A percentile compares a stretch with the other conserved stretches of the same genome.
phyloP scores from a whole-genome alignment of 1,140 invertebrate species.

The Physella acuta region DNA sequence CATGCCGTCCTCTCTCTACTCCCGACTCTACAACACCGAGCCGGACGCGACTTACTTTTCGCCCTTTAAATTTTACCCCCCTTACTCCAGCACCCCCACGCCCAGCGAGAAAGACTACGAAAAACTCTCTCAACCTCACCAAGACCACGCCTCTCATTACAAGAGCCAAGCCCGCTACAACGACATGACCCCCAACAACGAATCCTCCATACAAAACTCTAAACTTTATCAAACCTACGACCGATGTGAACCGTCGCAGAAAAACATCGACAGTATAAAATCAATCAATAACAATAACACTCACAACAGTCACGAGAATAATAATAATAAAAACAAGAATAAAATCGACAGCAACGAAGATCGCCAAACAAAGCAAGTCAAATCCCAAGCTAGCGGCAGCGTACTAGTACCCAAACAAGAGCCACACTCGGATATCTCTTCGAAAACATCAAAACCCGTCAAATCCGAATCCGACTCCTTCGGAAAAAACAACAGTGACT shows the following conservation, averaged over 20 bases:
- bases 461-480: background rate
- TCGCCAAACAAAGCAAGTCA: background rate
- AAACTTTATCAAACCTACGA: background rate
- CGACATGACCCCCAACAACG: background rate
- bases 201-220: background rate
- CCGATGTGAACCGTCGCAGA: background rate
- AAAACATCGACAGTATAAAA: slow-evolving; percentile 3
- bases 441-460: background rate
- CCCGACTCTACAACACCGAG: slow-evolving; percentile 1
- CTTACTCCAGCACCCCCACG: background rate
- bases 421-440: background rate
- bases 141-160: background rate
- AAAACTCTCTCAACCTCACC: background rate
- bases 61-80: slow-evolving; percentile 11
- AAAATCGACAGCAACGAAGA: slow-evolving; percentile 7
- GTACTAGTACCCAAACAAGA: slow-evolving; percentile 11
- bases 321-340: background rate
- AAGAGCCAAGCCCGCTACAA: background rate
- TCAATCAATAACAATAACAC: slow-evolving; percentile 3
- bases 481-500: background rate
- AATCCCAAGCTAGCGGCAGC: background rate
- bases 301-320: slow-evolving; percentile 11
- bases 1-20: slow-evolving; percentile 7
- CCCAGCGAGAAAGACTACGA: slow-evolving; percentile 13
- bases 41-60: slow-evolving; percentile 3